phyloP scores from a whole-genome alignment of 2,797 vertebrate genomes.

The Brachymystax lenok region DNA sequence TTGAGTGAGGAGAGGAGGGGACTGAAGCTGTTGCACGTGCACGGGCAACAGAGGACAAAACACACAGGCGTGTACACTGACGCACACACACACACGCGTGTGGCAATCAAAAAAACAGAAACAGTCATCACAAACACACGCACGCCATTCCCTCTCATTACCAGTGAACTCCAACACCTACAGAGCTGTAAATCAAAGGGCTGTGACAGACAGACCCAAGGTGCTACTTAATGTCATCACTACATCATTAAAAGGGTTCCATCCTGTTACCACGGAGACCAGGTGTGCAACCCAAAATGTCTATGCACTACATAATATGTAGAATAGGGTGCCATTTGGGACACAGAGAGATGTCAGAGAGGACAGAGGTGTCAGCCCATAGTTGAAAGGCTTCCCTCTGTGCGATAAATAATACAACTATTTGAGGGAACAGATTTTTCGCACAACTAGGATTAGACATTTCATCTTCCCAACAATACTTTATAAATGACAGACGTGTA shows the following conservation, averaged over 20 bases:
- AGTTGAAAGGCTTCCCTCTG: background rate
- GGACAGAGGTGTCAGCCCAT: background rate
- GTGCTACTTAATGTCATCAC: too few species aligned
- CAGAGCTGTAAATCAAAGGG: too few species aligned
- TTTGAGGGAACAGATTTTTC: conserved; percentile 15
- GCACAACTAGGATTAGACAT: conserved; percentile 26
- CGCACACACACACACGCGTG: background rate
- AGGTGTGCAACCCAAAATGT: background rate
- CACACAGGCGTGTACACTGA: background rate
- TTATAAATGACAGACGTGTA: conserved; percentile 49
- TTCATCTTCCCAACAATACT: conserved; percentile 22
- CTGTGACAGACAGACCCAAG: too few species aligned
- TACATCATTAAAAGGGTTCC: background rate
- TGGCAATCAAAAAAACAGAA: background rate
- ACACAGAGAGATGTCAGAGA: background rate
- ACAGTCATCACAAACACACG: background rate
- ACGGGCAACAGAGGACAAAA: conserved; percentile 51
- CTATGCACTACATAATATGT: too few species aligned
- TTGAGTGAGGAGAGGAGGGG: conserved; percentile 6
- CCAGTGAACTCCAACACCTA: too few species aligned
- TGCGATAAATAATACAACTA: conserved; percentile 13
- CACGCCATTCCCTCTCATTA: background rate
- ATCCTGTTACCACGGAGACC: background rate
- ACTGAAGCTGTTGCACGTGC: conserved; percentile 33
- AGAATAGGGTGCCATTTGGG: too few species aligned